Percentiles rank a stretch among this genome's conserved stretches.
Evolutionary conservation across 2,797 vertebrate species (phyloP).

Genomic region (Zalophus californianus): DNA sequence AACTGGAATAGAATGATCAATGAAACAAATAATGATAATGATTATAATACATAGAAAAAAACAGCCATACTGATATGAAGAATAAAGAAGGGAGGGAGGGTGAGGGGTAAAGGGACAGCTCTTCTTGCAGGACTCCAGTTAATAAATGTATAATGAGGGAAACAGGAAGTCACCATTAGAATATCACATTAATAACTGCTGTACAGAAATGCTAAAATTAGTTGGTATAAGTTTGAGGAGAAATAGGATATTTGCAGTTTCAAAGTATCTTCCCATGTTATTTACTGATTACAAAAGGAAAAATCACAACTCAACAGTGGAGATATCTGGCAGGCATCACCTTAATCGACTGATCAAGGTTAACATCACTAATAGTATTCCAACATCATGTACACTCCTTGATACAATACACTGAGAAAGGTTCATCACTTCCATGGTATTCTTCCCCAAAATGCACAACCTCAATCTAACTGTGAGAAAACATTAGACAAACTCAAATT

Average conservation of each 20-base stretch:
- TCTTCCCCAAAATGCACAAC: not conserved
- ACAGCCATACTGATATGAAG: not conserved
- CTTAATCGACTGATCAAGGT: not conserved
- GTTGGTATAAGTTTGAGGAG: not conserved
- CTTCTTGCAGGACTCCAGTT: constrained; percentile 12
- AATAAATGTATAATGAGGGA: not conserved
- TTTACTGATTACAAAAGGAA: not conserved
- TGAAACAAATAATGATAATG: not conserved
- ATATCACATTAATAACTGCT: not conserved
- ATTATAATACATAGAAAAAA: constrained; percentile 30
- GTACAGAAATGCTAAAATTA: constrained; percentile 32
- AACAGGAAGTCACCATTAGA: not conserved
- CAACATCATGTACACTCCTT: not conserved
- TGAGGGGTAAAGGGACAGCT: not conserved
- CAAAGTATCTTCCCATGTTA: constrained; percentile 6
- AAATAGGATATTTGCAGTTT: not conserved
- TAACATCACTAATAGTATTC: not conserved
- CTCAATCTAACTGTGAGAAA: constrained; percentile 37
- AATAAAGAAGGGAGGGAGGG: not conserved
- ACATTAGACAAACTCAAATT: not conserved
- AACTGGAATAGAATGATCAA: constrained; percentile 15
- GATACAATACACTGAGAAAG: not conserved
- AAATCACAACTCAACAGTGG: not conserved
- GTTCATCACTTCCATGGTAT: not conserved
- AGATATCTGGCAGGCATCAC: not conserved